phyloP scores from a whole-genome alignment of 1,140 invertebrate genomes.

The Teleopsis dalmanni region DNA sequence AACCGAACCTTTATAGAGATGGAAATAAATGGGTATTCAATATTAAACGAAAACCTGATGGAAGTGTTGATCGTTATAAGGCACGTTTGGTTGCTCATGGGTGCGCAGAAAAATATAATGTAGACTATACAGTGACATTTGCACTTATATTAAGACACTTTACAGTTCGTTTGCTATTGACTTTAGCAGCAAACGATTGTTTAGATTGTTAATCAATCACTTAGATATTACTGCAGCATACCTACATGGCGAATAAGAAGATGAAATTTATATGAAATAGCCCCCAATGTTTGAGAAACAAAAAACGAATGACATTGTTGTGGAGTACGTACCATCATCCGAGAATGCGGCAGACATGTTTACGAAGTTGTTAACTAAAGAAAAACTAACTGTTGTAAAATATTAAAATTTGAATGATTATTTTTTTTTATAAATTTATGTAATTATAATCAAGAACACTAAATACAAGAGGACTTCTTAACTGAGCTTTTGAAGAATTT shows the following conservation, averaged over 20 bases:
- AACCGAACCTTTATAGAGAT: constrained; percentile 27
- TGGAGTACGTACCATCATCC: too few relatives aligned
- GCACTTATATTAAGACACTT: constrained; percentile 24
- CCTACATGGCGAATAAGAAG: constrained; percentile 32
- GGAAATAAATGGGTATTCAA: constrained; percentile 36
- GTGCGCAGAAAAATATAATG: constrained; percentile 20
- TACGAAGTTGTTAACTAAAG: too few relatives aligned
- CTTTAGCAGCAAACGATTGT: constrained; percentile 3
- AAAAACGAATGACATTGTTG: too few relatives aligned
- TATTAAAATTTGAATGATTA: too few relatives aligned
- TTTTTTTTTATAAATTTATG: too few relatives aligned
- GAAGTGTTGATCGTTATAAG: constrained; percentile 25
- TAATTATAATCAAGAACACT: too few relatives aligned
- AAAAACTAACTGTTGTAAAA: too few relatives aligned
- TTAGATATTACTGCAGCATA: constrained; percentile 38
- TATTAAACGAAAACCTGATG: constrained; percentile 27
- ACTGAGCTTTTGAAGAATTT: too few relatives aligned
- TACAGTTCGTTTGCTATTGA: constrained; percentile 8
- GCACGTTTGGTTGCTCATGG: constrained; percentile 38
- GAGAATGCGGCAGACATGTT: too few relatives aligned
- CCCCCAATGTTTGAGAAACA: constrained; percentile 29
- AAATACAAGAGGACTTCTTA: too few relatives aligned
- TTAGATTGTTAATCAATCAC: constrained; percentile 24
- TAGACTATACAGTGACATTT: constrained; percentile 39
- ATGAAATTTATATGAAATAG: constrained; percentile 43